A percentile compares a stretch with the other conserved stretches of the same genome.
phyloP scores from a whole-genome alignment of 2,797 vertebrate genomes.

The Prunella strophiata region DNA sequence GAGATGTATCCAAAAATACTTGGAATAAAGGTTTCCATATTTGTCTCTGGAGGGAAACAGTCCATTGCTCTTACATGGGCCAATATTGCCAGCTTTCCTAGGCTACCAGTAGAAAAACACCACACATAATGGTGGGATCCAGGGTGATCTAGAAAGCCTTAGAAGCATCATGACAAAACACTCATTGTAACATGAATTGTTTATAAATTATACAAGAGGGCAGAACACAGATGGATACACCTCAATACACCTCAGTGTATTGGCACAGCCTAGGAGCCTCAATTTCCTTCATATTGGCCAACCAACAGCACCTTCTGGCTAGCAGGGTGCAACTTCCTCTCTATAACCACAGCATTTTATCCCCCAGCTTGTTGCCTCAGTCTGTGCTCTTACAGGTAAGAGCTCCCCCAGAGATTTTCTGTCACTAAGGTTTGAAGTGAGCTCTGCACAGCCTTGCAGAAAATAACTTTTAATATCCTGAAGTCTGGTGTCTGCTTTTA shows the following conservation, averaged over 20 bases:
- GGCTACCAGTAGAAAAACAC: not conserved
- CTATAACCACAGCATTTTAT: not conserved
- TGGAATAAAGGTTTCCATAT: not conserved
- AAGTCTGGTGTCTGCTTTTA: slow-evolving; percentile 4
- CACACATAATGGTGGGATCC: not conserved
- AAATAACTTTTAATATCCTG: slow-evolving; percentile 19
- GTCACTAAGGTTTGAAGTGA: slow-evolving; percentile 27
- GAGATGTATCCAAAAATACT: not conserved
- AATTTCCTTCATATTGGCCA: fast-evolving
- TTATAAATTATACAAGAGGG: not conserved
- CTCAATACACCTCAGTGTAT: not conserved
- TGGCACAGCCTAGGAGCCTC: not conserved
- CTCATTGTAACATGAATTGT: not conserved
- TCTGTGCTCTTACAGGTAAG: slow-evolving; percentile 13
- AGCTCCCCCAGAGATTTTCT: slow-evolving; percentile 31
- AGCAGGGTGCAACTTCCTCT: not conserved
- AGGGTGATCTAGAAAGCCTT: not conserved
- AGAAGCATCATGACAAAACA: not conserved
- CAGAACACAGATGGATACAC: not conserved
- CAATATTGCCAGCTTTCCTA: not conserved
- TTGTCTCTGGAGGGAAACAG: not conserved
- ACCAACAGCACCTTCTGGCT: not conserved
- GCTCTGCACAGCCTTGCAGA: slow-evolving; percentile 24
- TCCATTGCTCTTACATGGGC: not conserved
- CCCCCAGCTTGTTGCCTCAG: not conserved